Conservation (phyloP, 2,113 vertebrate genomes). For the Rhombomys opimus region DNA sequence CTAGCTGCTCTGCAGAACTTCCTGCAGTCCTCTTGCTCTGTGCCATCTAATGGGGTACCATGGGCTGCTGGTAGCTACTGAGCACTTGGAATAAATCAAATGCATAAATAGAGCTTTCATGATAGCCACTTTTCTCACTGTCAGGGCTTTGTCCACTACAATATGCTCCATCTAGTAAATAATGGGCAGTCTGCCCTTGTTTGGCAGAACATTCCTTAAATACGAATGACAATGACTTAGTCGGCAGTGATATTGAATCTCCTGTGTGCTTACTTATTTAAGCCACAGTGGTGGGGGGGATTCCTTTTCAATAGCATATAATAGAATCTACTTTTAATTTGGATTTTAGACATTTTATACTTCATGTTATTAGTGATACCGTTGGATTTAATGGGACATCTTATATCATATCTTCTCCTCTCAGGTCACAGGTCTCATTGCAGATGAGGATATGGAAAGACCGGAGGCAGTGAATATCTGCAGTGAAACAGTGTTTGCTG, state of each 20-base stretch:
- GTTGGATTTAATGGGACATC: background rate
- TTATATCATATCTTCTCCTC: background rate
- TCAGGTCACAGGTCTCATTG: too few relatives aligned
- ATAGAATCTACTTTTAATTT: background rate
- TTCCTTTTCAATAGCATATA: background rate
- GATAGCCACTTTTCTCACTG: background rate
- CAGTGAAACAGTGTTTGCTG: background rate
- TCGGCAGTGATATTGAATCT: background rate
- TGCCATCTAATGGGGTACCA: rapidly evolving
- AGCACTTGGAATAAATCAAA: background rate
- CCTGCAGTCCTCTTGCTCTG: background rate
- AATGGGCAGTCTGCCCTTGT: background rate
- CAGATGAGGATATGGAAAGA: background rate
- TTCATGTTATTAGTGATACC: background rate
- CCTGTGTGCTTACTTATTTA: background rate
- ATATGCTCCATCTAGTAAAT: background rate
- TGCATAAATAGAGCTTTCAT: background rate
- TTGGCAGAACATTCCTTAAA: background rate
- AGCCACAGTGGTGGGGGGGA: too few relatives aligned
- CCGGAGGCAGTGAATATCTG: background rate
- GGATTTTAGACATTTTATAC: background rate
- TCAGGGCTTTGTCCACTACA: background rate
- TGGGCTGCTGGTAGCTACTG: background rate
- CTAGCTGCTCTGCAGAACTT: background rate
- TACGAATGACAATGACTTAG: background rate